Evolutionary conservation across 2,113 vertebrate species (phyloP), one percentile per base, ranked within the genome.

Genomic region (Bolborhynchus lineola): DNA sequence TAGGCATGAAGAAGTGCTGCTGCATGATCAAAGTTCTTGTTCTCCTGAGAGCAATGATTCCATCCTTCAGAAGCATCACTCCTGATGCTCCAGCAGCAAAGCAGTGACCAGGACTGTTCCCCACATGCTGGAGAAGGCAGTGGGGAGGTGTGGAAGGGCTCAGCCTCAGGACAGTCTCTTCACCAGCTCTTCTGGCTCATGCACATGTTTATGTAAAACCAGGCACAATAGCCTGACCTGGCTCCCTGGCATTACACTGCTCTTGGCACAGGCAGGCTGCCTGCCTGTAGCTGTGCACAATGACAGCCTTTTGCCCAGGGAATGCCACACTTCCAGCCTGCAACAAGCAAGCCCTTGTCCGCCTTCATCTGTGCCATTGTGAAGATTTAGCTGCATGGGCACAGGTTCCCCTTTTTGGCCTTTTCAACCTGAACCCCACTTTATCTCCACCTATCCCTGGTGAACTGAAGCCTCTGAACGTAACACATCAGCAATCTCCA

Each of bases 11-110:
- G 28, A 84, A 85, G 26, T 39, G 33, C 44, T 69, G 68, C 35
- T 3, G 0, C 4, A 3, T 17, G 18, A 63, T 41, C 0, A 0
- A 13, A 4, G 31, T 88, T 67, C 50, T 10, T 35, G 12, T 59
- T 91, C 72, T 3, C 1, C 72, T 59, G 68, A 46, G 77, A 79
- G 46, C 55, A 9, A 3, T 70, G n/a, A n/a, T n/a, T 2, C 0
- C 23, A 29, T 10, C 12, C 29, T 24, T 1, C 33, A 1, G 23
- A 19, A 44, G 84, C 26, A 68, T 2, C 5, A 10, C 25, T 83
- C 20, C 39, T 70, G 8, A 6, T 67, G 46, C 59, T 84, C 47
- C 52, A 64, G 47, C 23, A 90, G 79, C 31, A 59, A 39, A 85
- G 74, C 72, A 7, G 31, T 70, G 37, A 12, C 41, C 46, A 44